Evolutionary conservation across 37 sponge, comb jelly and placozoan genomes (phyloP).

Genomic region (Beroe forskalii): DNA sequence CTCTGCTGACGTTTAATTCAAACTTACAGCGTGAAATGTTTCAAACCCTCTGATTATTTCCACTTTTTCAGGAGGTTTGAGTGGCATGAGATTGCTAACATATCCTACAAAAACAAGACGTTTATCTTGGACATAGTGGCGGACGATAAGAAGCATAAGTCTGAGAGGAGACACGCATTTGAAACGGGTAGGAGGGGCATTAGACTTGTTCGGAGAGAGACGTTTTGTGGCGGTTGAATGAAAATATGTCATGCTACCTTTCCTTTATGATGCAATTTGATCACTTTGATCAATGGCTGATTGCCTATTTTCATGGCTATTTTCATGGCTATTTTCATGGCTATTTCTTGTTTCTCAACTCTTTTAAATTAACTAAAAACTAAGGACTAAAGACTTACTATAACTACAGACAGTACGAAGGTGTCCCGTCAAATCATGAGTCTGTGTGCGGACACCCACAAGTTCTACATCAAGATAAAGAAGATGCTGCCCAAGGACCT

Average conservation of each 20-base stretch:
- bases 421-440: slow-evolving; percentile 1
- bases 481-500: background rate
- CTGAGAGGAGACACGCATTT: background rate
- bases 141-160: background rate
- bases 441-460: slow-evolving; percentile 37
- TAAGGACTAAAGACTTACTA: background rate
- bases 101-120: slow-evolving; percentile 31
- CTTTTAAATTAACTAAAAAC: background rate
- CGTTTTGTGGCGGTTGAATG: too few species aligned
- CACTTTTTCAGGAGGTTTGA: background rate
- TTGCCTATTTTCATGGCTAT: too few species aligned
- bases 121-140: background rate
- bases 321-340: too few species aligned
- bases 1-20: too few species aligned
- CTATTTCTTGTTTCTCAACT: background rate
- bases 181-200: background rate
- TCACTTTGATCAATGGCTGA: too few species aligned
- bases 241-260: too few species aligned
- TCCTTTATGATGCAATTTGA: too few species aligned
- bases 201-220: background rate
- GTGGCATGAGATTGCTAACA: background rate
- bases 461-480: slow-evolving; percentile 36
- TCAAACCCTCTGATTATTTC: background rate
- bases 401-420: slow-evolving; percentile 29
- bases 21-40: too few species aligned